Conservation (phyloP, 1,140 invertebrate genomes). For the Maniola jurtina region DNA sequence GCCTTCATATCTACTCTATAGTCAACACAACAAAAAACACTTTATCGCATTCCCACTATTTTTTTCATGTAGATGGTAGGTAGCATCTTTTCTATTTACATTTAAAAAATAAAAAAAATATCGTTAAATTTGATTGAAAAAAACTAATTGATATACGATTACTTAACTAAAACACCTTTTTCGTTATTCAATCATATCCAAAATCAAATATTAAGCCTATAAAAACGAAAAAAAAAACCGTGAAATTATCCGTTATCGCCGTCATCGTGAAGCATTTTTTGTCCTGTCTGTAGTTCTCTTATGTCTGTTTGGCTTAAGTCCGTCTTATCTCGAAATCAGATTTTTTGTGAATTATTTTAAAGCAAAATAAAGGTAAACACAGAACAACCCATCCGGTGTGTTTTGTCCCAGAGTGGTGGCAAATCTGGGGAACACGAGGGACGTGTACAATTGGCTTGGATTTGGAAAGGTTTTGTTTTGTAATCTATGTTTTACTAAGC, state of each 20-base stretch:
- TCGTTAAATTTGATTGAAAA: not conserved
- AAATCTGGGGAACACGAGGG: too few relatives aligned
- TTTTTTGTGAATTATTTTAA: constrained; percentile 51
- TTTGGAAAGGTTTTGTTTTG: constrained; percentile 7
- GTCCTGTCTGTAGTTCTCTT: constrained; percentile 15
- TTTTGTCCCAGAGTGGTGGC: constrained; percentile 1
- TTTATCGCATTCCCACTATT: too few relatives aligned
- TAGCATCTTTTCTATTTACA: too few relatives aligned
- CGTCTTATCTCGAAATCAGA: constrained; percentile 46
- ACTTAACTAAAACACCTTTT: not conserved
- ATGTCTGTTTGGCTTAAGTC: constrained; percentile 1
- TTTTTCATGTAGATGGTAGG: too few relatives aligned
- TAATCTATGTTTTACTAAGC: constrained; percentile 9
- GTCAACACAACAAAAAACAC: too few relatives aligned
- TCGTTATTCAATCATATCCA: not conserved
- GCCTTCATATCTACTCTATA: too few relatives aligned
- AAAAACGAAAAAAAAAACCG: not conserved
- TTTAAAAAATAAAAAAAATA: not conserved
- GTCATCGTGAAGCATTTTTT: constrained; percentile 15
- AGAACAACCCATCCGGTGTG: constrained; percentile 57
- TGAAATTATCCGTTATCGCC: constrained; percentile 8
- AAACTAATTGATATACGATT: not conserved
- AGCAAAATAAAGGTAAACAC: constrained; percentile 63
- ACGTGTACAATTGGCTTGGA: constrained; percentile 16
- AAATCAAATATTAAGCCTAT: not conserved